phyloP scores from a whole-genome alignment of 2,888 invertebrate genomes.

The Venusia cambrica region DNA sequence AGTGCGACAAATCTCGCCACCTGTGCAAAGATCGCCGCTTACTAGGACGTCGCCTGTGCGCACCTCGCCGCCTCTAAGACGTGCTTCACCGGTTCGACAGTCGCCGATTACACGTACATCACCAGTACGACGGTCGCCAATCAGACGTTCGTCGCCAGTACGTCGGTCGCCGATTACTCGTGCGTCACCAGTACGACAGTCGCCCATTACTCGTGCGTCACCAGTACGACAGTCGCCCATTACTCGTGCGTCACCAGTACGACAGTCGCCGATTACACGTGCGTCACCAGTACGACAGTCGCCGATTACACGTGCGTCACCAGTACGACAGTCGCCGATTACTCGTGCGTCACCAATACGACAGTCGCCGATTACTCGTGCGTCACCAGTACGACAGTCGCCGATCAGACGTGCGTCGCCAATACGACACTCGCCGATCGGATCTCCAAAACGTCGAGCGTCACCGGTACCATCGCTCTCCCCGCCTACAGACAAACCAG shows the following conservation, averaged over 20 bases:
- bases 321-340: too few species aligned
- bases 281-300: conserved; percentile 7
- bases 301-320: conserved; percentile 6
- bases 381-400: conserved; percentile 4
- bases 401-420: conserved; percentile 12
- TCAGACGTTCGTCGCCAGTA: conserved; percentile 4
- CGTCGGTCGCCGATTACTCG: too few species aligned
- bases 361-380: conserved; percentile 5
- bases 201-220: too few species aligned
- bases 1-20: conserved; percentile 5
- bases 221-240: conserved; percentile 8
- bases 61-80: conserved; percentile 6
- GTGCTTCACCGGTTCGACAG: background rate
- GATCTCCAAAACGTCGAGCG: too few species aligned
- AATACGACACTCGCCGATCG: background rate
- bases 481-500: conserved; percentile 34
- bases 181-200: conserved; percentile 7
- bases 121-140: conserved; percentile 1
- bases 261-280: conserved; percentile 5
- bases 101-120: conserved; percentile 7
- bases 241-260: too few species aligned
- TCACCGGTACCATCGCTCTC: conserved; percentile 6
- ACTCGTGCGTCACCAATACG: conserved; percentile 5
- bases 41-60: too few species aligned
- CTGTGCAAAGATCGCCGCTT: too few species aligned